phyloP scores from a whole-genome alignment of 2,113 vertebrate species.

The Malaclemys terrapin region DNA sequence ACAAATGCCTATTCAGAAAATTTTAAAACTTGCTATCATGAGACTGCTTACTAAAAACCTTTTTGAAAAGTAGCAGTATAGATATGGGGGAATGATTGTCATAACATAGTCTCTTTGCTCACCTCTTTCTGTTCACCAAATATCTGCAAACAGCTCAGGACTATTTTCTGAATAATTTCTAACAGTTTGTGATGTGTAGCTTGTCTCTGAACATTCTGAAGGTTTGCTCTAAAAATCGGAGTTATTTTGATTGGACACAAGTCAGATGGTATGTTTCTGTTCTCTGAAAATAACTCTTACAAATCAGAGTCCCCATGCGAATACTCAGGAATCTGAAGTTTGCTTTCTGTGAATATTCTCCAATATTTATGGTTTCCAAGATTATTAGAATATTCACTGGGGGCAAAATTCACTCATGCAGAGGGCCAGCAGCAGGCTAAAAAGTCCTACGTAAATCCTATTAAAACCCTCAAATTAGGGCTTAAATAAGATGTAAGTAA shows the following conservation, averaged over 20 bases:
- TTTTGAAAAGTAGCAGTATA: background rate
- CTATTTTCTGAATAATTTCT: background rate
- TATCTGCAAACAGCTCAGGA: background rate
- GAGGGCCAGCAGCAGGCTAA: background rate
- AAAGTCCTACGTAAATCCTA: background rate
- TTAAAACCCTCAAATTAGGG: background rate
- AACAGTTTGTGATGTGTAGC: background rate
- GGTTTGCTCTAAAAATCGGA: background rate
- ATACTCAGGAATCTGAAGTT: background rate
- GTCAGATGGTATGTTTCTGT: background rate
- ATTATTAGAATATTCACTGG: background rate
- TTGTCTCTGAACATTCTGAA: background rate
- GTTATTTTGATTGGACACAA: background rate
- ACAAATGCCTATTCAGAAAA: background rate
- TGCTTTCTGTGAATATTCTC: background rate
- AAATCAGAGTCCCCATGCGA: background rate
- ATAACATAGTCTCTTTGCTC: background rate
- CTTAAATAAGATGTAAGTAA: background rate
- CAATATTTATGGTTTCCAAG: background rate
- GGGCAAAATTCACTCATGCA: background rate
- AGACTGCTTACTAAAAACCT: background rate
- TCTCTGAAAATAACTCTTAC: background rate
- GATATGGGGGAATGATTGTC: background rate
- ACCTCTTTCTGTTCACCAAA: background rate
- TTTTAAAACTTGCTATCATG: background rate